Evolutionary conservation across 2,888 invertebrate species (phyloP).

Genomic region (Galerucella pusilla): DNA sequence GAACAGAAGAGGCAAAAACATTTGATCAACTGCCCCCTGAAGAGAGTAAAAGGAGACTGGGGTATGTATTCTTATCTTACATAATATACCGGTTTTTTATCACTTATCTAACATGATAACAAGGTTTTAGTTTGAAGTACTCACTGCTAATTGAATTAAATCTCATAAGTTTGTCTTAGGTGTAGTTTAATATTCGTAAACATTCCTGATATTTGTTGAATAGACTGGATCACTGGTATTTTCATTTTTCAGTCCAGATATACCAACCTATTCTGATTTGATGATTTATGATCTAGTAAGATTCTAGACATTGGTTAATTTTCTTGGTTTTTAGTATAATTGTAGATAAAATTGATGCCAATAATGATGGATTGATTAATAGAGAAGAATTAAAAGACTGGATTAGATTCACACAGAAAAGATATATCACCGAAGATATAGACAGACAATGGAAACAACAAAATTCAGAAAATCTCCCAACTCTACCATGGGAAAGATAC

Average conservation of each 20-base stretch:
- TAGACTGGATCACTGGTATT: too few relatives aligned
- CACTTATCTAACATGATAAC: slow-evolving; percentile 4
- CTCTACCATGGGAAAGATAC: slow-evolving; percentile 86
- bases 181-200: too few relatives aligned
- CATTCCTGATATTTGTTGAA: too few relatives aligned
- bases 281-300: too few relatives aligned
- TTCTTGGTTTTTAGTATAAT: slow-evolving; percentile 75
- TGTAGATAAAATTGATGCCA: slow-evolving; percentile 91
- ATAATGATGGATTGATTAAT: slow-evolving; percentile 84
- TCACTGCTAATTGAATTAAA: background rate
- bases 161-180: background rate
- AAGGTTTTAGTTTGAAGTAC: slow-evolving; percentile 6
- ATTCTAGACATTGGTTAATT: background rate
- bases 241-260: too few relatives aligned
- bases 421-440: slow-evolving; percentile 93
- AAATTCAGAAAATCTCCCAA: slow-evolving; percentile 80
- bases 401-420: slow-evolving; percentile 93
- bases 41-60: slow-evolving; percentile 90
- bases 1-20: slow-evolving; percentile 85
- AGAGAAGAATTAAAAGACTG: slow-evolving; percentile 93
- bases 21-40: slow-evolving; percentile 96
- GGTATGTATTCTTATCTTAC: slow-evolving; percentile 65
- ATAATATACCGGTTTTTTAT: background rate
- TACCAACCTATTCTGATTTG: too few relatives aligned
- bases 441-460: slow-evolving; percentile 93